Evolutionary conservation across 2,888 invertebrate genomes (phyloP), one percentile per base, ranked within the genome.

Genomic region (Podotricha telesiphe): DNA sequence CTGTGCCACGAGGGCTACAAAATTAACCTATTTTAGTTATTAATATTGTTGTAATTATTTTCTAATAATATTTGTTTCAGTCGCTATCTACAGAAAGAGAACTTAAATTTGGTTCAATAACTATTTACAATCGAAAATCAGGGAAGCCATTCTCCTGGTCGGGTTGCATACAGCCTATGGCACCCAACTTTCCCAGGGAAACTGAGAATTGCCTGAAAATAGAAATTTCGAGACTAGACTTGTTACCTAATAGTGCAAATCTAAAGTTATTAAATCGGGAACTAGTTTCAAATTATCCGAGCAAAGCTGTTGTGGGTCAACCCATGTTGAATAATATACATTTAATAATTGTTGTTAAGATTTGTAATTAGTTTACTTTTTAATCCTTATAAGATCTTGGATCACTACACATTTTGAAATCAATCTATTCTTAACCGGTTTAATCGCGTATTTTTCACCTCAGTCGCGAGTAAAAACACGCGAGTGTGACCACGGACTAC

Each of bases 191-290:
- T 69, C 79, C 82, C 0, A 81, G 79, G 75, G 78, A 83, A 7
- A 77, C 77, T 22, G 17, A 67, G 0, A 73, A 77, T 1, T 79
- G 84, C 22, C 77, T 91, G 0, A 80, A 75, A 28, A 42, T 91
- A 1, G 78, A 82, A 15, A 62, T 90, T 11, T 79, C 86, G 3
- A 78, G 75, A 5, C 71, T 91, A 17, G 79, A 88, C 53, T 59
- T 91, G 0, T 19, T 88, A 6, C 88, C 91, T 0, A 86, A 86
- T 45, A 88, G 84, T 51, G 87, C 86, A 0, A 88, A 88, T 62
- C 68, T 89, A 5, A 82, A 78, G 20, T 65, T 86, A 0, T 19
- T 82, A 0, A 86, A 87, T 48, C 74, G 82, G 0, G 83, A 86
- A 17, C 63, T 87, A n/a, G 83, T 86, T 0, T 63, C 76, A 0